A percentile compares a stretch with the other conserved stretches of the same genome.
phyloP scores from a whole-genome alignment of 2,797 vertebrate genomes.

The Luscinia luscinia region DNA sequence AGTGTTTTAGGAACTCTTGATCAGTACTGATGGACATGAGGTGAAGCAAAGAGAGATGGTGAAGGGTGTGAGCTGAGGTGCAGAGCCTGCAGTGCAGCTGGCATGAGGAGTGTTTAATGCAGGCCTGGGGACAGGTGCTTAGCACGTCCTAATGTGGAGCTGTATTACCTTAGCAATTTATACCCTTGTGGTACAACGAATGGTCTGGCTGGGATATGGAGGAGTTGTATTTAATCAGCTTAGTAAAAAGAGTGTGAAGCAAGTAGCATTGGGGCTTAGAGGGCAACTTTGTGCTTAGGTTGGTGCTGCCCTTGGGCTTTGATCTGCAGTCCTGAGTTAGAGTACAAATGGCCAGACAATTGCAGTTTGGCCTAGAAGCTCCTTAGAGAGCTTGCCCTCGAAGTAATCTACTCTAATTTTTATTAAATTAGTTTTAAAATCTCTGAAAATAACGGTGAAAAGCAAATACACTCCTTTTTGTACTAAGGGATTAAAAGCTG shows the following conservation, averaged over 20 bases:
- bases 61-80: not conserved
- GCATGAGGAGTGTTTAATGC: accelerated
- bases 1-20: not conserved
- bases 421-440: not conserved
- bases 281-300: not conserved
- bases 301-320: not conserved
- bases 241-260: not conserved
- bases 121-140: not conserved
- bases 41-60: not conserved
- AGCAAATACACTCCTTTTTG: not conserved
- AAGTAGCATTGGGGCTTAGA: not conserved
- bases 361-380: not conserved
- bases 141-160: accelerated
- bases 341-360: not conserved
- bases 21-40: not conserved
- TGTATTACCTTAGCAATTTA: not conserved
- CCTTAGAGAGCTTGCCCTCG: not conserved
- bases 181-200: not conserved
- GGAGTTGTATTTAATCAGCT: not conserved
- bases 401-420: not conserved
- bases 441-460: not conserved
- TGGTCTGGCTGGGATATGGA: not conserved
- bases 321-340: not conserved
- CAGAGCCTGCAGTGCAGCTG: not conserved
- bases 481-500: not conserved